These are phyloP conservation scores for Plagiodera versicolora DNA, from an alignment of 2,888 invertebrate genomes.

Conservation along the genomic window DNA sequence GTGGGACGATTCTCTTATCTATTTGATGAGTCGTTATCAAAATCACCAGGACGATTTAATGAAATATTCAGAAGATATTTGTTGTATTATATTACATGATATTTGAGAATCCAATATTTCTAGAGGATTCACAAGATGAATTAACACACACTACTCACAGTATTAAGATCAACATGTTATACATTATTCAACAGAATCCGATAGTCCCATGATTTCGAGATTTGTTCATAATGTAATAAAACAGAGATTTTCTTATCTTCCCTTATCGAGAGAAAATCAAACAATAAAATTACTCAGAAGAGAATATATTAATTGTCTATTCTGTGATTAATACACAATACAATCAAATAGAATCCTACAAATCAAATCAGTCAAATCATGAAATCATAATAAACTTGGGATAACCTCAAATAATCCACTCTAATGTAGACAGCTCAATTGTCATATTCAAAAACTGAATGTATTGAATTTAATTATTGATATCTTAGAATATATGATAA, in stretches of 20 bases:
- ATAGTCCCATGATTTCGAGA: background rate
- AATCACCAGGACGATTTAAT: background rate
- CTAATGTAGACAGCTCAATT: no score
- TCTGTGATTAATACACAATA: no score
- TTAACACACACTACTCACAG: background rate
- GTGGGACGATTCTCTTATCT: background rate
- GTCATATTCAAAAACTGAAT: no score
- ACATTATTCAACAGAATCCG: background rate
- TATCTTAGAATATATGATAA: no score
- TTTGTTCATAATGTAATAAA: background rate
- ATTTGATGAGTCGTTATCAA: background rate
- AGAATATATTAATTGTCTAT: no score
- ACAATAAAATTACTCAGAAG: no score
- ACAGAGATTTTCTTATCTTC: background rate
- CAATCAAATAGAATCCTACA: no score
- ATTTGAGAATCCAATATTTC: background rate
- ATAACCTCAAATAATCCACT: no score
- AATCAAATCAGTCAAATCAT: no score
- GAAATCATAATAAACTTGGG: no score
- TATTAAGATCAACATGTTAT: background rate
- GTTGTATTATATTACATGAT: background rate
- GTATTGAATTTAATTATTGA: no score
- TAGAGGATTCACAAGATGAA: background rate
- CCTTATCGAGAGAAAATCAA: background rate
- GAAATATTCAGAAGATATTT: background rate